Evolutionary conservation across 2,797 vertebrate species (phyloP).

Genomic region (Chloroceryle inda): DNA sequence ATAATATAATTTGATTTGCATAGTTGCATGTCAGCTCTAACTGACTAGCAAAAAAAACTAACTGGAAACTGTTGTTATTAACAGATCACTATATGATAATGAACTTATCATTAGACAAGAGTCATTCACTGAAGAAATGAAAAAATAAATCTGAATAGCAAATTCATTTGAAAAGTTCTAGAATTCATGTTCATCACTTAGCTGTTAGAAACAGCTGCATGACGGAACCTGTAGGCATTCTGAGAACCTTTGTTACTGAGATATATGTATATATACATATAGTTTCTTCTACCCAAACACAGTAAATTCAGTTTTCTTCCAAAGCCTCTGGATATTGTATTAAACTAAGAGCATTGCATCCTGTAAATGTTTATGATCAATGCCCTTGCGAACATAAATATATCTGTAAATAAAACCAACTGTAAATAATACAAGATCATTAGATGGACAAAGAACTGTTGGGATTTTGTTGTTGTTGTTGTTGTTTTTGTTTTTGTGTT

Average conservation of each 20-base stretch:
- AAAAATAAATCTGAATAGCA: background rate
- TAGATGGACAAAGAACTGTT: accelerated
- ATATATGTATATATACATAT: too few relatives aligned
- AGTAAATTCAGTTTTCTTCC: background rate
- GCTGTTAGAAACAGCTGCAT: background rate
- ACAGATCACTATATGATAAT: background rate
- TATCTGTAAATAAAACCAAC: background rate
- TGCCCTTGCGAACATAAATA: background rate
- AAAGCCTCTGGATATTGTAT: background rate
- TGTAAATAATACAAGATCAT: background rate
- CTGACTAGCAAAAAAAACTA: background rate
- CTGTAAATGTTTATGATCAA: background rate
- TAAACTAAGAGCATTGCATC: background rate
- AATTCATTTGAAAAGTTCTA: background rate
- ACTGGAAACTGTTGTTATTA: background rate
- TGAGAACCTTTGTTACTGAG: background rate
- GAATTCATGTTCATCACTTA: background rate
- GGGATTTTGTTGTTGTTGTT: background rate
- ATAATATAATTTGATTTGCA: background rate
- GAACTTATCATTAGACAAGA: background rate
- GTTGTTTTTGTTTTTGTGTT: accelerated
- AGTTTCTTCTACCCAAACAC: background rate
- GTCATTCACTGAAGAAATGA: background rate
- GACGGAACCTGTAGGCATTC: background rate
- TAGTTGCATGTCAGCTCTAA: background rate